Percentiles rank a stretch among this genome's conserved stretches.
Evolutionary conservation across 2,888 invertebrate species (phyloP).

Genomic region (Phengaris arion): DNA sequence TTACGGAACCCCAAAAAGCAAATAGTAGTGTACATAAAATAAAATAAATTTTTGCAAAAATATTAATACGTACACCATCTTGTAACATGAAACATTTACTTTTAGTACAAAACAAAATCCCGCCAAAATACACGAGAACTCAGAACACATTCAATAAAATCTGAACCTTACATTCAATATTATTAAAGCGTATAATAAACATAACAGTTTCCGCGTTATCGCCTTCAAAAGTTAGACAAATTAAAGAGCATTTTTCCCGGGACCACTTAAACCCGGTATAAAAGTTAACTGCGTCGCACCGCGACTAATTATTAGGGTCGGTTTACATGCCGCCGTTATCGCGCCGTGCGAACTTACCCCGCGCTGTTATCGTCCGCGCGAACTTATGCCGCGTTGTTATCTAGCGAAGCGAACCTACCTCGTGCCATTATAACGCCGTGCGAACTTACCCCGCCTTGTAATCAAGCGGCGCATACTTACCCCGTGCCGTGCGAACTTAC

Average conservation of each 20-base stretch:
- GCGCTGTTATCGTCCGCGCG: background rate
- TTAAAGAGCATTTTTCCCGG: conserved; percentile 73
- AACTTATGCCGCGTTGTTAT: background rate
- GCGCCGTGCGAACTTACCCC: background rate
- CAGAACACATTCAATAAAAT: conserved; percentile 25
- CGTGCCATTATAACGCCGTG: background rate
- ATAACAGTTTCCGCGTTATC: conserved; percentile 73
- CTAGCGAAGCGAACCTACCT: too few species aligned
- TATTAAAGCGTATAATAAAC: conserved; percentile 67
- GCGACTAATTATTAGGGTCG: conserved; percentile 78
- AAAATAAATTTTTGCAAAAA: background rate
- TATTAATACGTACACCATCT: background rate
- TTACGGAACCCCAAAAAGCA: background rate
- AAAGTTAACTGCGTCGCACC: conserved; percentile 77
- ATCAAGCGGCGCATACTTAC: conserved; percentile 58
- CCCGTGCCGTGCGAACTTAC: conserved; percentile 45
- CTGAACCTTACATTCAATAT: conserved; percentile 46
- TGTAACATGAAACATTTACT: conserved; percentile 14
- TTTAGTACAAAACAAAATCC: conserved; percentile 5
- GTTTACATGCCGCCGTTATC: conserved; percentile 68
- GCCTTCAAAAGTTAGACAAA: conserved; percentile 66
- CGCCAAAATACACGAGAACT: background rate
- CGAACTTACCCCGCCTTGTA: too few species aligned
- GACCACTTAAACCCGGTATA: conserved; percentile 62
- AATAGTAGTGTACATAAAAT: background rate